Base-by-base conservation (phyloP, 2,888 invertebrate species). In the Toxonevra muliebris region DNA sequence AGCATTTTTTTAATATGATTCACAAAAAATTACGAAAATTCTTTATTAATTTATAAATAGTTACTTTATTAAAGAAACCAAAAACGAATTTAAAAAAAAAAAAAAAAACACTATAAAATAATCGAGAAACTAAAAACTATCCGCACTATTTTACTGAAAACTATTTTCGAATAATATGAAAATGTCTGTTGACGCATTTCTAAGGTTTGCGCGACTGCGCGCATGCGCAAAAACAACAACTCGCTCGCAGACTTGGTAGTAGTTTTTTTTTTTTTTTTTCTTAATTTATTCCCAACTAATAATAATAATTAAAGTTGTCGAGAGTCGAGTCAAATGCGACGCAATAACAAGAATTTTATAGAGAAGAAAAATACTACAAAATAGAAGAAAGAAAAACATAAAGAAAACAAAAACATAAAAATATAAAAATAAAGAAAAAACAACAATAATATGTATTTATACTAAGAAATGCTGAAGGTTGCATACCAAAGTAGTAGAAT, bases 401-500 rank as follows among this genome's bases (percentile, higher is more conserved):
- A 19, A 19, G 57, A 12, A 9, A 19, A 52, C 11, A 41, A 48
- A 45, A 3, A 42, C 61, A 41, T n/a, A 12, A 41, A 10, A 61
- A 52, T 40, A 19, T 17, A 43, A 40, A 42, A 4, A 48, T 43
- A 20, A 52, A 59, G 19, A 41, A 61, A 54, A 50, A 57, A 45
- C 52, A 54, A 54, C 12, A 58, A 57, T 40, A 40, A 53, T 54
- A 20, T 15, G 17, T 54, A 20, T 20, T 13, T 13, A 10, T 15
- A 20, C 54, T 15, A 15, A 13, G 13, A 11, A 45, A 12, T 11
- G 12, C 57, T 53, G 57, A 62, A 66, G 66, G 62, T 66, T 66
- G 30, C 62, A 69, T 66, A 60, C 53, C 65, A 60, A 66, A 66
- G 45, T 45, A 30, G 17, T 41, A 11, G 48, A 17, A n/a, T n/a